These are phyloP conservation scores for Lanistes nyassanus DNA, from an alignment of 1,140 invertebrate genomes.

Conservation along the genomic window DNA sequence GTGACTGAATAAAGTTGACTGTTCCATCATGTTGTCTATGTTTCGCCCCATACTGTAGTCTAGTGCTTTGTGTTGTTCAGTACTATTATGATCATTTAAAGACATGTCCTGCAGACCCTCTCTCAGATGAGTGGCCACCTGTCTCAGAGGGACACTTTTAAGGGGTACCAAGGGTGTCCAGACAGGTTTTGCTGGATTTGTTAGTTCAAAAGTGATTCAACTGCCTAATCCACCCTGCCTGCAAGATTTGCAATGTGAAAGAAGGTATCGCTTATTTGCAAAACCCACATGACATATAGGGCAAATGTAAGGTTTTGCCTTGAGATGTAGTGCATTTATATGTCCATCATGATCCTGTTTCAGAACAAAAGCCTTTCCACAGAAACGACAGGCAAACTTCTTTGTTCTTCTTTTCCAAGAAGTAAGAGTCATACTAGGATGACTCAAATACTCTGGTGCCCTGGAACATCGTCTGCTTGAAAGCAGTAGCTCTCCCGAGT, in stretches of 20 bases:
- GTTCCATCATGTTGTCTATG: too few relatives aligned
- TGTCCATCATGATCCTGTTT: slow-evolving; percentile 32
- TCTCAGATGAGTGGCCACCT: too few relatives aligned
- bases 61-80: too few relatives aligned
- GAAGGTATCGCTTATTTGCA: slow-evolving; percentile 31
- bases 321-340: slow-evolving; percentile 34
- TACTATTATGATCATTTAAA: too few relatives aligned
- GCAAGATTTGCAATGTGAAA: slow-evolving; percentile 30
- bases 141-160: too few relatives aligned
- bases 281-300: slow-evolving; percentile 23
- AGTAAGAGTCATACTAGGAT: slow-evolving; percentile 1
- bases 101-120: background rate
- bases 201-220: background rate
- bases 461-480: background rate
- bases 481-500: background rate
- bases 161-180: too few relatives aligned
- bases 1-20: too few relatives aligned
- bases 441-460: background rate
- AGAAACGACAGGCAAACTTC: slow-evolving; percentile 14
- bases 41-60: too few relatives aligned
- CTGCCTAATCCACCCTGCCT: background rate
- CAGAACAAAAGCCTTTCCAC: slow-evolving; percentile 25
- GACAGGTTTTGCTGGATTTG: background rate
- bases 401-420: slow-evolving; percentile 21
- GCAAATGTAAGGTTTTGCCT: slow-evolving; percentile 33